Percentiles rank a stretch among this genome's conserved stretches.
phyloP scores from a whole-genome alignment of 53 echinoderm and acorn worm species.

The Stichopus horrens region DNA sequence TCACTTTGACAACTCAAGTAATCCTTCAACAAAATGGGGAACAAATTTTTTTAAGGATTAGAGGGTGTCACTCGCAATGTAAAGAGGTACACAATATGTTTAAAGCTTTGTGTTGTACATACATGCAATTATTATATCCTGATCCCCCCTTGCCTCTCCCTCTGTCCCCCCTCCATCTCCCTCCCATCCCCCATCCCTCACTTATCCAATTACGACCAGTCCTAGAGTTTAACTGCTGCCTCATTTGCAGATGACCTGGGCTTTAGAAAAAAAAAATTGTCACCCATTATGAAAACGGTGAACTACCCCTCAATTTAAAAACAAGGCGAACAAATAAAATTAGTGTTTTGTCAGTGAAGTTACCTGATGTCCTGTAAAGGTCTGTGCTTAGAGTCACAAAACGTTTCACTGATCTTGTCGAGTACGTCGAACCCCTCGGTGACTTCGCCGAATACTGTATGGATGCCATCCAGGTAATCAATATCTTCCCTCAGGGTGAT shows the following conservation, averaged over 20 bases:
- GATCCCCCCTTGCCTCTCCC: too few species aligned
- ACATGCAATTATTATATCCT: too few species aligned
- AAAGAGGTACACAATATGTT: too few species aligned
- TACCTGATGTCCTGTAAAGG: conserved; percentile 97
- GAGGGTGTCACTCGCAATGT: too few species aligned
- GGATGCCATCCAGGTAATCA: conserved; percentile 92
- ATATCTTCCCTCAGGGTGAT: conserved; percentile 80
- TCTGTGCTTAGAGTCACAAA: conserved; percentile 78
- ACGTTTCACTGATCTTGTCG: conserved; percentile 86
- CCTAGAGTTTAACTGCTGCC: too few species aligned
- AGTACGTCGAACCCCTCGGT: conserved; percentile 87
- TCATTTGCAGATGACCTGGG: background rate
- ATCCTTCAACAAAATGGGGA: too few species aligned
- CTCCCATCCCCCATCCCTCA: background rate
- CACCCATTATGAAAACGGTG: background rate
- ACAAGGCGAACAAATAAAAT: background rate
- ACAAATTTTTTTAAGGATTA: too few species aligned
- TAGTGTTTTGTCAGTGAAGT: background rate
- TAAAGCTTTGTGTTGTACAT: too few species aligned
- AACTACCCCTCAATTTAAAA: background rate
- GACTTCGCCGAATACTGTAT: conserved; percentile 96
- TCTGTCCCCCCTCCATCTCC: background rate
- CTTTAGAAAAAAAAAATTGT: background rate
- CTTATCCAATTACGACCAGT: too few species aligned
- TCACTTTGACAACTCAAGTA: too few species aligned